Base-by-base conservation (phyloP, 2,888 invertebrate genomes). In the Drosophila tripunctata region DNA sequence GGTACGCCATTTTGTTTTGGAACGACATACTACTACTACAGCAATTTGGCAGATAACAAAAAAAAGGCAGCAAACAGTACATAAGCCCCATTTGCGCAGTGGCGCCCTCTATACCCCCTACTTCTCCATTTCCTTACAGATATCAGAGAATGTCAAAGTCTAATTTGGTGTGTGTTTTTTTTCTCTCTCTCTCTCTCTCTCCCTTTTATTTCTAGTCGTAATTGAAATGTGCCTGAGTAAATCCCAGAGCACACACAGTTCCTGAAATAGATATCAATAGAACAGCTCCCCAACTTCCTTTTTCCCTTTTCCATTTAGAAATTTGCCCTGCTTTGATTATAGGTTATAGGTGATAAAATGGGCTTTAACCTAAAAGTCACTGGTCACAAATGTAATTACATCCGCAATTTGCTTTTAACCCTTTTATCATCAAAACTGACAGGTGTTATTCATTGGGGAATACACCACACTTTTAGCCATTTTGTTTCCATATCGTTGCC, bases 111-210 rank as follows among this genome's bases (percentile, higher is more conserved):
- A 2, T n/a, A 2, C 12, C 8, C 24, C 8, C 68, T 40, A n/a
- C 44, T 44, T 41, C 60, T 58, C 55, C n/a, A 12, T 27, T 27
- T 8, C 56, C 30, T 12, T 15, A 24, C 41, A 33, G 85, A 64
- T 81, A 81, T 85, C 79, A 55, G 63, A 22, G 57, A 57, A 77
- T 58, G 81, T 85, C 81, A 81, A 81, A 81, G 81, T 81, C 77
- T 75, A 85, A 79, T 82, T 82, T 75, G 44, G 60, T 44, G n/a
- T n/a, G n/a, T 65, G 68, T 47, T 68, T 10, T 27, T 27, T 27
- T 27, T 27, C 3, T 24, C 3, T 27, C 4, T 27, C 10, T 27
- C 27, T 27, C 10, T 27, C 27, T 27, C 3, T 27, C 76, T 70
- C 71, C 43, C n/a, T n/a, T n/a, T n/a, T n/a, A n/a, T n/a, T n/a